Percentiles rank a stretch among this genome's conserved stretches.
phyloP scores from a whole-genome alignment of 2,797 vertebrate species.

The Mormyrops attenuatus region DNA sequence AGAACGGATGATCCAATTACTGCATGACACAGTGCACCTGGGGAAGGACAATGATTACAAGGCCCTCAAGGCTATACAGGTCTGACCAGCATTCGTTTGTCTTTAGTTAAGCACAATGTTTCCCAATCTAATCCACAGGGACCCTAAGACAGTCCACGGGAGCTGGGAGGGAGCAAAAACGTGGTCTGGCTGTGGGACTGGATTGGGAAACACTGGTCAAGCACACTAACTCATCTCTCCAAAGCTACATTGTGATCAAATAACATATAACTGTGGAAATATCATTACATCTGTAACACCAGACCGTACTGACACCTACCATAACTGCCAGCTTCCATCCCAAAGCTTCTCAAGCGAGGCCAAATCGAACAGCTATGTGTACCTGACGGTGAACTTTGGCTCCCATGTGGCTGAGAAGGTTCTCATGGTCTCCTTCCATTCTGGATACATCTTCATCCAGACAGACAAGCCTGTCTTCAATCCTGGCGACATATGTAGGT shows the following conservation, averaged over 20 bases:
- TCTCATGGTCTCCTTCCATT: constrained; percentile 55
- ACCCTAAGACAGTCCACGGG: neutral
- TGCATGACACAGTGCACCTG: constrained; percentile 34
- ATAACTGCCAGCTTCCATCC: constrained; percentile 47
- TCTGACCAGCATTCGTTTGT: constrained; percentile 13
- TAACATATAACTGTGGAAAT: neutral
- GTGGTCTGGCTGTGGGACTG: neutral
- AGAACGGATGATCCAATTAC: neutral
- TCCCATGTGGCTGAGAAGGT: constrained; percentile 18
- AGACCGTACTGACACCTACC: neutral
- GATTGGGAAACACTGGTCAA: neutral
- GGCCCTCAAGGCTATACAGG: constrained; percentile 48
- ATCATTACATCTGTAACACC: neutral
- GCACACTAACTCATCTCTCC: neutral
- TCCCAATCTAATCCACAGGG: neutral
- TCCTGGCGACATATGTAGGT: constrained; percentile 58
- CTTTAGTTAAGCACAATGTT: neutral
- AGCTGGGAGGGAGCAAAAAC: neutral
- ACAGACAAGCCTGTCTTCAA: constrained; percentile 68
- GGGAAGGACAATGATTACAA: constrained; percentile 39
- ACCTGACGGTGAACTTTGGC: constrained; percentile 45
- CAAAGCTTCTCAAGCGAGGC: constrained; percentile 32
- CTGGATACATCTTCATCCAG: constrained; percentile 67
- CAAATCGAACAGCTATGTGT: constrained; percentile 46
- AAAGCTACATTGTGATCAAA: neutral